These are phyloP conservation scores for Chrosomus eos DNA, from an alignment of 2,797 vertebrate genomes.

Conservation along the genomic window DNA sequence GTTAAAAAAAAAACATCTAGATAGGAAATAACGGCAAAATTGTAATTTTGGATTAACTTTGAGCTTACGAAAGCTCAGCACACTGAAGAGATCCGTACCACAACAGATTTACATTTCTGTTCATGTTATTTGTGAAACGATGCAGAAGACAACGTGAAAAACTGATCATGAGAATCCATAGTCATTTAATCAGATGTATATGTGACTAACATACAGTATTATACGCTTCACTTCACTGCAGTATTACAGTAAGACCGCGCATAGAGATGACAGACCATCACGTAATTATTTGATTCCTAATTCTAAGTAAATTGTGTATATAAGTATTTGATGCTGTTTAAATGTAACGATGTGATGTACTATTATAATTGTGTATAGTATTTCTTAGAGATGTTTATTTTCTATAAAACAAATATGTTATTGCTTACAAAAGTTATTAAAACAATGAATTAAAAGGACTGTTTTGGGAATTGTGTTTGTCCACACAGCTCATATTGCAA, in stretches of 20 bases:
- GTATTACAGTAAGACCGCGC: constrained; percentile 56
- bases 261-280: constrained; percentile 71
- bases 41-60: not conserved
- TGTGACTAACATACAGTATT: constrained; percentile 47
- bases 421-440: constrained; percentile 89
- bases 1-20: not conserved
- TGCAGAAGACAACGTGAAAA: constrained; percentile 11
- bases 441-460: constrained; percentile 70
- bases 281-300: constrained; percentile 66
- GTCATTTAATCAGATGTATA: constrained; percentile 48
- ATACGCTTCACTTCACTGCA: constrained; percentile 55
- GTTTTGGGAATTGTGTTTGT: constrained; percentile 78
- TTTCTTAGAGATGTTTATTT: constrained; percentile 92
- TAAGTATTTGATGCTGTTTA: constrained; percentile 88
- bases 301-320: constrained; percentile 81
- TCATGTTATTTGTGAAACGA: constrained; percentile 8
- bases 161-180: constrained; percentile 19
- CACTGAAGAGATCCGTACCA: not conserved
- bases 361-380: constrained; percentile 91
- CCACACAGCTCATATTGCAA: constrained; percentile 59
- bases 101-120: not conserved
- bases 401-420: constrained; percentile 89
- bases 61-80: not conserved
- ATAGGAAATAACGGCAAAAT: not conserved
- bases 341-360: constrained; percentile 90